A percentile compares a stretch with the other conserved stretches of the same genome.
Evolutionary conservation across 2,797 vertebrate genomes (phyloP).

Genomic region (Protosalanx chinensis): DNA sequence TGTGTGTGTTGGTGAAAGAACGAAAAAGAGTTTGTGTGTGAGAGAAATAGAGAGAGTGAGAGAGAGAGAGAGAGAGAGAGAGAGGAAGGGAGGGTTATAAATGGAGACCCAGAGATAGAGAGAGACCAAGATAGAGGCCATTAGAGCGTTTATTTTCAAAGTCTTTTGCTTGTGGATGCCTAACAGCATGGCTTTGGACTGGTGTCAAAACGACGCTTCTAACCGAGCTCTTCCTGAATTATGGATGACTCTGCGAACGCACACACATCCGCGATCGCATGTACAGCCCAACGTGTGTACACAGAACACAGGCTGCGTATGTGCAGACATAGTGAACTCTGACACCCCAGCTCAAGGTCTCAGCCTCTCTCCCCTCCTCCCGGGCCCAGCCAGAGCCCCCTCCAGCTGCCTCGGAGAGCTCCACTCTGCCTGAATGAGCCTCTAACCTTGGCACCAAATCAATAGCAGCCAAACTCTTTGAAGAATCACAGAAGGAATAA

Average conservation of each 20-base stretch:
- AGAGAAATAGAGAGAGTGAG: constrained; percentile 62
- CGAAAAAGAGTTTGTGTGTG: constrained; percentile 59
- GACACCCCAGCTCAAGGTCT: background rate
- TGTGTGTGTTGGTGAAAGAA: constrained; percentile 53
- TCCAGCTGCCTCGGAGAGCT: constrained; percentile 80
- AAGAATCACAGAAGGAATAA: constrained; percentile 83
- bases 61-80: constrained; percentile 74
- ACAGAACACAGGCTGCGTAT: background rate
- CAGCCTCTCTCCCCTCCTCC: background rate
- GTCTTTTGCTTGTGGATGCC: no score
- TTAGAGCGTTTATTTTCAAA: background rate
- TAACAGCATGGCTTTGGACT: no score
- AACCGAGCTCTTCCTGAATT: no score
- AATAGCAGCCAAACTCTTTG: constrained; percentile 85
- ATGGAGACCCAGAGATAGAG: background rate
- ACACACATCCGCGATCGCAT: no score
- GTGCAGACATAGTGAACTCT: background rate
- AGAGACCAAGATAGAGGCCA: background rate
- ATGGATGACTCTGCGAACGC: no score
- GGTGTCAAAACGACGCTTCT: no score
- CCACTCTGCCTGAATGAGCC: constrained; percentile 77
- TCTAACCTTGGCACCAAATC: constrained; percentile 85
- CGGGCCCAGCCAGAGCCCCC: background rate
- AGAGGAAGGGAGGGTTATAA: no score
- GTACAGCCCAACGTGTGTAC: no score